Conservation (phyloP, 2,113 vertebrate species). For the Ovis canadensis region DNA sequence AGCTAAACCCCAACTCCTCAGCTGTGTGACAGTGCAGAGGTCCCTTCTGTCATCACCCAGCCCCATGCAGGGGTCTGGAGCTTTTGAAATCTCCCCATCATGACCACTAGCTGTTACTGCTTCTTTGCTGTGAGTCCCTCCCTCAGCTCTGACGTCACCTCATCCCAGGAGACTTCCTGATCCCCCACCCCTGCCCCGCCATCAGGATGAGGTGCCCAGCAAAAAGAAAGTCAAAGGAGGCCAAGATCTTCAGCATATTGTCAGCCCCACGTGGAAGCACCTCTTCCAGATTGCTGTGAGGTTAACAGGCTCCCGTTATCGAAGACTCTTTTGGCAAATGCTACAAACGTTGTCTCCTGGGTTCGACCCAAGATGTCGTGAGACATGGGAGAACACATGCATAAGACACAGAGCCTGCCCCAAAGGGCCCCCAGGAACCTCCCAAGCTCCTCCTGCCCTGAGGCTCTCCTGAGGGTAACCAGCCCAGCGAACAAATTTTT, state of each 20-base stretch:
- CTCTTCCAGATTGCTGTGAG: neutral
- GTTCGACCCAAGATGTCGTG: neutral
- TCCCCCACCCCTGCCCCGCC: accelerated
- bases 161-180: neutral
- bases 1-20: neutral
- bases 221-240: neutral
- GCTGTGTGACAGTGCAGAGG: neutral
- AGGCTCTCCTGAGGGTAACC: neutral
- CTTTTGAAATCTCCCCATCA: neutral
- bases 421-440: neutral
- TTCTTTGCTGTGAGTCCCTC: neutral
- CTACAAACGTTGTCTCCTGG: neutral
- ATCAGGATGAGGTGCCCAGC: neutral
- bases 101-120: neutral
- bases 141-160: neutral
- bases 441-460: neutral
- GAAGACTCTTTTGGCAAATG: neutral
- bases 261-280: neutral
- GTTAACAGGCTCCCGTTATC: neutral
- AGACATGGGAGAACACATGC: neutral
- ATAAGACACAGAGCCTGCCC: neutral
- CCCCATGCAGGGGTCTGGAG: neutral
- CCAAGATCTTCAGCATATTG: neutral
- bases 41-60: neutral
- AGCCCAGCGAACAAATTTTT: neutral